Evolutionary conservation across 2,113 vertebrate genomes (phyloP).

Genomic region (Romanogobio albipinnatus): DNA sequence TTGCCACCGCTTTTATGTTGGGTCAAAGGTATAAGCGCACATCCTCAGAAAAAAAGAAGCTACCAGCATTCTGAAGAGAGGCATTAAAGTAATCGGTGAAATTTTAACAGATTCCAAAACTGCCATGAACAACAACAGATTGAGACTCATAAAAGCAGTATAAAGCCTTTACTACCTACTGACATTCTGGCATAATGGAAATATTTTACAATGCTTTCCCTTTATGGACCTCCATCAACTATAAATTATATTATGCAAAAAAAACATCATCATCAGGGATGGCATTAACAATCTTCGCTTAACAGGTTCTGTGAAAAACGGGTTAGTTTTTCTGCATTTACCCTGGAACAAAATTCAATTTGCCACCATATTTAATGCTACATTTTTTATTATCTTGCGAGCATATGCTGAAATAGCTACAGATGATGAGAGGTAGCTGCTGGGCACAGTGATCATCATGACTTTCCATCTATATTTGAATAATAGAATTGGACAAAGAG

Average conservation of each 20-base stretch:
- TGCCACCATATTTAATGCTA: constrained; percentile 90
- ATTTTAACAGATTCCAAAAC: constrained; percentile 71
- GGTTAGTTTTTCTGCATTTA: constrained; percentile 82
- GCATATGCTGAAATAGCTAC: constrained; percentile 92
- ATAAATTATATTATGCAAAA: constrained; percentile 88
- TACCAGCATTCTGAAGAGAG: constrained; percentile 40
- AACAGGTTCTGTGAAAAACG: constrained; percentile 81
- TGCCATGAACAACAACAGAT: constrained; percentile 78
- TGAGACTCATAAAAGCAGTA: constrained; percentile 73
- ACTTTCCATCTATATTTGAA: constrained; percentile 85
- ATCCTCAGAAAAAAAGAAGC: constrained; percentile 7
- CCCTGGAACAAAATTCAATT: constrained; percentile 92
- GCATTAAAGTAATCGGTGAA: constrained; percentile 61
- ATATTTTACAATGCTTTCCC: constrained; percentile 81
- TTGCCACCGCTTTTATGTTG: constrained; percentile 58
- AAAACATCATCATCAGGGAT: constrained; percentile 83
- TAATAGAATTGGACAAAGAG: constrained; percentile 84
- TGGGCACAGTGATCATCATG: constrained; percentile 86
- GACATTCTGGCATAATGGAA: constrained; percentile 85
- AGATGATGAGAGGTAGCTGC: constrained; percentile 93
- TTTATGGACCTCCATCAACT: constrained; percentile 79
- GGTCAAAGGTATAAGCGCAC: constrained; percentile 60
- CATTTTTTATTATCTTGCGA: constrained; percentile 93
- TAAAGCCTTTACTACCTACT: constrained; percentile 81
- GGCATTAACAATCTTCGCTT: constrained; percentile 89